phyloP scores from a whole-genome alignment of 1,140 invertebrate species.

The Neodiprion fabricii region DNA sequence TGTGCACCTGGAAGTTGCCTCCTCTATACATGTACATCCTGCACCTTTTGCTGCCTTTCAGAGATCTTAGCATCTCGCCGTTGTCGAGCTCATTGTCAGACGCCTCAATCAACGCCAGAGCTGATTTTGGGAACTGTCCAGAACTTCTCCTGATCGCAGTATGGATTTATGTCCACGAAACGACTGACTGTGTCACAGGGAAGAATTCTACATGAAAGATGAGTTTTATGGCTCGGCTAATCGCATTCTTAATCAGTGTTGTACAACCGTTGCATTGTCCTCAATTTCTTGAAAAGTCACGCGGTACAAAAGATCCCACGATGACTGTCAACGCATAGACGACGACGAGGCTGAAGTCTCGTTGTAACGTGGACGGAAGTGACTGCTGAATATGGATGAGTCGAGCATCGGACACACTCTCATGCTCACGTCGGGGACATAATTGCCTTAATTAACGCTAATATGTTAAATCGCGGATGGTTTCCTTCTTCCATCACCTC shows the following conservation, averaged over 20 bases:
- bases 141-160: no score
- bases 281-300: background rate
- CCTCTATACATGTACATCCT: no score
- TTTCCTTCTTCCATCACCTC: slow-evolving; percentile 45
- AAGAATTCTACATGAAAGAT: no score
- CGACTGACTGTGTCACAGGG: no score
- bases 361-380: slow-evolving; percentile 45
- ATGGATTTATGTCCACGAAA: no score
- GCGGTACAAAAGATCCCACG: slow-evolving; percentile 2
- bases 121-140: no score
- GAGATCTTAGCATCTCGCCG: no score
- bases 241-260: background rate
- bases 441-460: slow-evolving; percentile 63
- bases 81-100: no score
- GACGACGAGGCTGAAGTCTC: background rate
- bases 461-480: slow-evolving; percentile 60
- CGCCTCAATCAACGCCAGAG: no score
- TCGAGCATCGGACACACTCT: slow-evolving; percentile 55
- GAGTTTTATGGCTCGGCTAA: no score
- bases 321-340: slow-evolving; percentile 51
- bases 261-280: background rate
- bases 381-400: slow-evolving; percentile 60
- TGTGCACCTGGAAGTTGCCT: no score
- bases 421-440: slow-evolving; percentile 60
- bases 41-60: no score